These are phyloP conservation scores for Dorcus parallelipipedus DNA, from an alignment of 2,888 invertebrate species.

Conservation along the genomic window DNA sequence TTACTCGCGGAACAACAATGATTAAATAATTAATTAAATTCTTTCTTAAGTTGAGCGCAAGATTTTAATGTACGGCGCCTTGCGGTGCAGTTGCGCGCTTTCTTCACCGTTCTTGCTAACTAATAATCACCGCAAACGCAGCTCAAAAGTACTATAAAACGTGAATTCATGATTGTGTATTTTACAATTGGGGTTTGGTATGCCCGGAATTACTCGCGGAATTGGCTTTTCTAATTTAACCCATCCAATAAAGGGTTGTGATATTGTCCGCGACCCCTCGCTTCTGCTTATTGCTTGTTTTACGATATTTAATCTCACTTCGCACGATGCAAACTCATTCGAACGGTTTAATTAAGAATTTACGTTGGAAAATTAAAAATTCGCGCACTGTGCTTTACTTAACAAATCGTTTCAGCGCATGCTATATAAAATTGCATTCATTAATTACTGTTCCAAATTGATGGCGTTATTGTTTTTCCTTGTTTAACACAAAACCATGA, in stretches of 20 bases:
- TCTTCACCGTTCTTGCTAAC: slow-evolving; percentile 30
- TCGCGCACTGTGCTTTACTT: background rate
- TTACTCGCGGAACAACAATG: slow-evolving; percentile 41
- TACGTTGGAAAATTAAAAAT: slow-evolving; percentile 12
- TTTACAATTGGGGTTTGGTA: slow-evolving; percentile 43
- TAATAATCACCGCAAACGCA: slow-evolving; percentile 40
- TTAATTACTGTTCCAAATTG: too few species aligned
- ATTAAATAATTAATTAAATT: slow-evolving; percentile 48
- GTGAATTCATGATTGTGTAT: slow-evolving; percentile 43
- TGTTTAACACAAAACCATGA: too few species aligned
- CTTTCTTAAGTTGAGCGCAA: slow-evolving; percentile 38
- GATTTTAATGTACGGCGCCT: slow-evolving; percentile 45
- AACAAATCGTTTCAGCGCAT: background rate
- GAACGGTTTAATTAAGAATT: slow-evolving; percentile 42
- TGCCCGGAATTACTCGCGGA: slow-evolving; percentile 41
- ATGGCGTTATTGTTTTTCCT: too few species aligned
- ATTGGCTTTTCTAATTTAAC: slow-evolving; percentile 48
- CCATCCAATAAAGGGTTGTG: slow-evolving; percentile 45
- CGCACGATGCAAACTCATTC: slow-evolving; percentile 38
- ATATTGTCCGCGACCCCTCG: slow-evolving; percentile 40
- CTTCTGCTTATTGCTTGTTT: slow-evolving; percentile 42
- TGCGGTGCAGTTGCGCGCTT: slow-evolving; percentile 30
- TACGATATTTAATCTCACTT: slow-evolving; percentile 43
- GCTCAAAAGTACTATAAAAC: slow-evolving; percentile 40
- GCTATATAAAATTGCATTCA: too few species aligned